Evolutionary conservation across 2,888 invertebrate genomes (phyloP).

Genomic region (Beris chalybata): DNA sequence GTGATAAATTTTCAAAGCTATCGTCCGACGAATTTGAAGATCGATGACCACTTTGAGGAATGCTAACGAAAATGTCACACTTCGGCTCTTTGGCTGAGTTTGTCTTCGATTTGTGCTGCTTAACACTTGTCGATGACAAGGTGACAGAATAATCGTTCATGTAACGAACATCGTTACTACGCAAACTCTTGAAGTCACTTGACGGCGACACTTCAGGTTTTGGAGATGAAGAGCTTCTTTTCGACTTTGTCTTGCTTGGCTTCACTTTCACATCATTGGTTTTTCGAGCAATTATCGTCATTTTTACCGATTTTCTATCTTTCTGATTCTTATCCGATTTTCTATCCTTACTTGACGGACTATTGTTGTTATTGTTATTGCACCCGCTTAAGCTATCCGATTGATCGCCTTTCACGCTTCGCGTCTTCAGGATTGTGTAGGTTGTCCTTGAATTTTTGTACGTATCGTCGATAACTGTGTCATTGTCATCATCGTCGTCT

Average conservation of each 20-base stretch:
- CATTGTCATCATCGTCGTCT: conserved; percentile 15
- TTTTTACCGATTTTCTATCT: conserved; percentile 44
- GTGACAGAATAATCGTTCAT: conserved; percentile 47
- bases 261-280: conserved; percentile 39
- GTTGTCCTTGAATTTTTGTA: conserved; percentile 15
- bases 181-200: conserved; percentile 53
- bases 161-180: conserved; percentile 54
- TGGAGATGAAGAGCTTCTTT: conserved; percentile 13
- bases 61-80: conserved; percentile 53
- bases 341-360: conserved; percentile 23
- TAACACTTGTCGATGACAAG: conserved; percentile 33
- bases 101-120: conserved; percentile 30
- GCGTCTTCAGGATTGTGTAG: conserved; percentile 30
- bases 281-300: conserved; percentile 45
- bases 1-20: conserved; percentile 47
- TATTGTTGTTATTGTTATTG: conserved; percentile 34
- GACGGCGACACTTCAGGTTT: conserved; percentile 6
- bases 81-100: conserved; percentile 39
- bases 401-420: conserved; percentile 16
- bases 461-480: conserved; percentile 3
- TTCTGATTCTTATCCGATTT: conserved; percentile 34
- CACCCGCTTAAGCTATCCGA: conserved; percentile 25
- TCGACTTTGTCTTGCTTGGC: conserved; percentile 28
- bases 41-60: conserved; percentile 50
- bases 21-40: conserved; percentile 47